phyloP scores from a whole-genome alignment of 2,797 vertebrate species.

The Acanthurus lineatus region DNA sequence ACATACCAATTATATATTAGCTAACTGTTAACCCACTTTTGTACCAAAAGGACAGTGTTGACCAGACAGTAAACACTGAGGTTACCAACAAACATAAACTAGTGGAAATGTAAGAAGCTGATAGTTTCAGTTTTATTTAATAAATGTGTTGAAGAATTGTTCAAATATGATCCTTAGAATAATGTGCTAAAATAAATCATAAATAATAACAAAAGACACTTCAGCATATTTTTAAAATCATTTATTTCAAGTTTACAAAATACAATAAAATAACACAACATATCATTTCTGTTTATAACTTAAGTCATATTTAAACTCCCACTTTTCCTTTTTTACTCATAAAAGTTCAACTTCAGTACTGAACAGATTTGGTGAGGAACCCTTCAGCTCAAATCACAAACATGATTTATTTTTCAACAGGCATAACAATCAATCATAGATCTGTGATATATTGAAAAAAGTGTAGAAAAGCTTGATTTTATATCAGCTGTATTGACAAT shows the following conservation, averaged over 20 bases:
- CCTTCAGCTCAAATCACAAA: not conserved
- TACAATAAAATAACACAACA: not conserved
- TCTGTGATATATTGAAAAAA: not conserved
- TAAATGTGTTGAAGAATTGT: not conserved
- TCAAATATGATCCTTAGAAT: not conserved
- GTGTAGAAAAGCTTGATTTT: not conserved
- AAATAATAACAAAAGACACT: not conserved
- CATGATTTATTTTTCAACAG: not conserved
- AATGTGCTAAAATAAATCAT: not conserved
- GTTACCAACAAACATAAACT: not conserved
- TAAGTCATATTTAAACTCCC: not conserved
- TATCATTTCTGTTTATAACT: not conserved
- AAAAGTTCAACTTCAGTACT: not conserved
- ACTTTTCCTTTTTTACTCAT: slow-evolving; percentile 2
- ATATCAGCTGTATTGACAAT: not conserved
- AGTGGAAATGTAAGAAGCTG: accelerated
- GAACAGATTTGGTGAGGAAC: not conserved
- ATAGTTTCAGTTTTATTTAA: not conserved
- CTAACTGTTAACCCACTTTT: not conserved
- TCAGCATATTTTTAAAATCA: not conserved
- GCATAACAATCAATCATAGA: not conserved
- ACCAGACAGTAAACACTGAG: not conserved
- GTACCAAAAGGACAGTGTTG: not conserved
- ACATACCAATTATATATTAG: not conserved
- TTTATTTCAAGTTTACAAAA: slow-evolving; percentile 41